Percentiles rank a stretch among this genome's conserved stretches.
phyloP scores from a whole-genome alignment of 2,113 vertebrate species.

The Urocynchramus pylzowi region DNA sequence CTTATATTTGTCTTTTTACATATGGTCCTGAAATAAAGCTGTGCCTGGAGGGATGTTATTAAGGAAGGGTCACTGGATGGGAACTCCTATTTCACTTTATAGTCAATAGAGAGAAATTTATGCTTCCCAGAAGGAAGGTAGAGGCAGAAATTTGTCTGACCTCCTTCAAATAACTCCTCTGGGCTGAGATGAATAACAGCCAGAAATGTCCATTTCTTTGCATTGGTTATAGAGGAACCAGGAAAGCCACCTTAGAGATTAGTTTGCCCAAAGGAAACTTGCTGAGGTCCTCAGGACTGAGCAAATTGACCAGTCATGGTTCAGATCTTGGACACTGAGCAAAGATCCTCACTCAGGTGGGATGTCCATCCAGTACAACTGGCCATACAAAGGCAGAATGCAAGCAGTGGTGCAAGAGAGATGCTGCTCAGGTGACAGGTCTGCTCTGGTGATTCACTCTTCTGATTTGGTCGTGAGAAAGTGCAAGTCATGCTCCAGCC shows the following conservation, averaged over 20 bases:
- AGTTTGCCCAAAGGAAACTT: not conserved
- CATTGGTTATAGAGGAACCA: not conserved
- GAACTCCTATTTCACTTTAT: not conserved
- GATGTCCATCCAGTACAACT: not conserved
- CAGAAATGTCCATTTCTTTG: not conserved
- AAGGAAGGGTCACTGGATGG: not conserved
- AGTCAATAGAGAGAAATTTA: not conserved
- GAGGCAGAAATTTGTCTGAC: not conserved
- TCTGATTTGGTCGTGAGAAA: not conserved
- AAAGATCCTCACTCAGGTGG: not conserved
- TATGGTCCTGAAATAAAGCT: not conserved
- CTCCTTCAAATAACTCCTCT: not conserved
- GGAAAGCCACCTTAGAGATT: not conserved
- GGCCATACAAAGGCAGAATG: not conserved
- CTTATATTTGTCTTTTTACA: not conserved
- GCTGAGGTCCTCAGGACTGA: not conserved
- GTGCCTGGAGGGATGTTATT: not conserved
- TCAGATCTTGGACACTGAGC: not conserved
- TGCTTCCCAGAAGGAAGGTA: not conserved
- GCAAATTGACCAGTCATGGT: not conserved
- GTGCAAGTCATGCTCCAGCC: not conserved
- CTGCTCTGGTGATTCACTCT: not conserved
- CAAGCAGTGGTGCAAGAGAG: not conserved
- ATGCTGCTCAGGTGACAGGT: not conserved
- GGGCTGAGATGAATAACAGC: not conserved